Evolutionary conservation across 2,888 invertebrate genomes (phyloP).

Genomic region (Napeogenes sylphis): DNA sequence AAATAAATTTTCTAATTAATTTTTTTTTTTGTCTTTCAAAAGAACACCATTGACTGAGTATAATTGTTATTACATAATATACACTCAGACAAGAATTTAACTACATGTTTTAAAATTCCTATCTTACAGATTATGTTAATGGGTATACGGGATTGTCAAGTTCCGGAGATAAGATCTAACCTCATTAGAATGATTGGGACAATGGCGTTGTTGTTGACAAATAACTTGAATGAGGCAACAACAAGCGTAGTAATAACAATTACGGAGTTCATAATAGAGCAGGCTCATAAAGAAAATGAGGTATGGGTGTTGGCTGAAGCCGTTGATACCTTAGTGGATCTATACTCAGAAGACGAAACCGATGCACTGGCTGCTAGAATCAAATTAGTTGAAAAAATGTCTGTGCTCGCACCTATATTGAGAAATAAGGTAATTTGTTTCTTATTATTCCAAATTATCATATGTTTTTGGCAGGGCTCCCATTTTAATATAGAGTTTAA

Average conservation of each 20-base stretch:
- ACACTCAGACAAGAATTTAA: too few species aligned
- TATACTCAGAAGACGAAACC: conserved; percentile 87
- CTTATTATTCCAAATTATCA: too few species aligned
- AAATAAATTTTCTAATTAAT: too few species aligned
- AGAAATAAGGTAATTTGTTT: conserved; percentile 78
- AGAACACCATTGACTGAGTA: too few species aligned
- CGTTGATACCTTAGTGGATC: conserved; percentile 85
- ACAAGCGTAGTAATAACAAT: conserved; percentile 63
- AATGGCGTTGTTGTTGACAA: conserved; percentile 70
- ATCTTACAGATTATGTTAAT: conserved; percentile 69
- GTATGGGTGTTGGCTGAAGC: conserved; percentile 86
- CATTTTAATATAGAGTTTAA: too few species aligned
- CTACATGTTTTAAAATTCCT: conserved; percentile 4
- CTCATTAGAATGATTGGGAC: conserved; percentile 78
- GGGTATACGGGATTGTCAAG: conserved; percentile 72
- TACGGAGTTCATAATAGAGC: conserved; percentile 79
- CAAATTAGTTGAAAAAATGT: conserved; percentile 79
- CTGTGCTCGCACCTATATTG: conserved; percentile 76
- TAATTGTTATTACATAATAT: too few species aligned
- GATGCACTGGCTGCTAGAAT: conserved; percentile 81
- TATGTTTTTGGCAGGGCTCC: too few species aligned
- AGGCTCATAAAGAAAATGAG: conserved; percentile 78
- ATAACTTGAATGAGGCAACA: conserved; percentile 57
- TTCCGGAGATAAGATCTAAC: conserved; percentile 77
- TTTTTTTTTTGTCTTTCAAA: too few species aligned